Evolutionary conservation across 2,888 invertebrate genomes (phyloP), one percentile per base, ranked within the genome.

Genomic region (Microctonus hyperodae): DNA sequence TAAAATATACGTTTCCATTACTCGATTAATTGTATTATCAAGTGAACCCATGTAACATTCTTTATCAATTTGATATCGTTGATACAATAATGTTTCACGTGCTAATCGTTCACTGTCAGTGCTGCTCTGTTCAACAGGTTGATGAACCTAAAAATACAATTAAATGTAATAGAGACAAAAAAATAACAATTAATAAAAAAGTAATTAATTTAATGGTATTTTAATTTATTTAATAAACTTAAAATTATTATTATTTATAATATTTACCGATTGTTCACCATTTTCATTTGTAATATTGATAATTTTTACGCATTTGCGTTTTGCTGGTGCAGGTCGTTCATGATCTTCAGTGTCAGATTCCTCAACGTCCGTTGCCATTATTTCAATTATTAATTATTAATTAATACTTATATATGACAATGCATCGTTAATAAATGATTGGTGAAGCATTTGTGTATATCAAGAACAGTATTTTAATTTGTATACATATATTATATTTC

Each of bases 21-120:
- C 87, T 69, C 86, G 85, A 76, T 92, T 92, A 71, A 92, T 89
- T 20, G 89, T 88, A 76, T 92, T 92, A 77, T 92, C 91, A 44
- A 91, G 86, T 81, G 88, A 88, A 56, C 90, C 88, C 44, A 62
- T 62, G 25, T 53, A 62, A 33, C 62, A 62, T n/a, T 62, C 53
- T 81, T 88, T 88, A 0, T 89, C 88, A 79, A 88, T 86, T 85
- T 91, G 91, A 81, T 87, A 86, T 1, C 87, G 87, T 80, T 91
- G 91, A 91, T 91, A 91, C n/a, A 79, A 79, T 25, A 88, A 76
- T 61, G 77, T 81, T 60, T 80, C 78, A 16, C 76, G 74, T 0
- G 76, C 74, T 1, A 71, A 65, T 50, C 68, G 75, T 68, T 82
- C 81, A n/a, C 72, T 76, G 5, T 79, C 78, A 25, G 53, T 20